Conservation (phyloP, 2,888 invertebrate species). For the Drosophila peninsularis region DNA sequence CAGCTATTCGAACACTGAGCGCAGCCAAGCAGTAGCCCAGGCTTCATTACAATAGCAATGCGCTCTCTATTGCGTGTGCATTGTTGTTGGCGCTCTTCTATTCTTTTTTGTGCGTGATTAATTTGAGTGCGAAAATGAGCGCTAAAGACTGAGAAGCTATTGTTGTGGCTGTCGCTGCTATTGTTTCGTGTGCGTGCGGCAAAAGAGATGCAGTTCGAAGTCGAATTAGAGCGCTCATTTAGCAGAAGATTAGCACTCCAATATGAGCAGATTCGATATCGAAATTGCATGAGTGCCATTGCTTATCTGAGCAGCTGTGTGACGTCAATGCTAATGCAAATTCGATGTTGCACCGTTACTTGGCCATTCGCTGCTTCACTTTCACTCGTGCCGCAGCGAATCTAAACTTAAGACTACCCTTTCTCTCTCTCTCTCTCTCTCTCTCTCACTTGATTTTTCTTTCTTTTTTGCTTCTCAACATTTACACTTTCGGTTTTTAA, state of each 20-base stretch:
- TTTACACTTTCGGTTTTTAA: constrained; percentile 77
- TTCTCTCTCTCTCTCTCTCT: constrained; percentile 32
- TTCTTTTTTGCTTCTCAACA: constrained; percentile 11
- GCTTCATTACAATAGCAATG: not conserved
- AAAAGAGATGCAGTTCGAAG: not conserved
- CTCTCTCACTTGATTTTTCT: constrained; percentile 1
- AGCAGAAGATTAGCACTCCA: not conserved
- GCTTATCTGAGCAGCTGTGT: not conserved
- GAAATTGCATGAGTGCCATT: not conserved
- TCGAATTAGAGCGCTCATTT: not conserved
- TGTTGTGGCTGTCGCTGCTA: not conserved
- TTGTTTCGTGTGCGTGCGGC: constrained; percentile 2
- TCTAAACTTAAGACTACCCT: constrained; percentile 26
- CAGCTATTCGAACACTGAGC: not conserved
- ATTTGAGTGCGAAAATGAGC: constrained; percentile 5
- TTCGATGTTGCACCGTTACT: not conserved
- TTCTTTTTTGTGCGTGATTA: constrained; percentile 14
- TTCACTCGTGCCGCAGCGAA: constrained; percentile 41
- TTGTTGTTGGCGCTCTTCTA: constrained; percentile 12
- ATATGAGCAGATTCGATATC: not conserved
- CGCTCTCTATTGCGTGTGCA: constrained; percentile 5
- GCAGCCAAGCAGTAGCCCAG: not conserved
- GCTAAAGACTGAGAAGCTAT: constrained; percentile 1
- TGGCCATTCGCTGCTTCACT: constrained; percentile 34
- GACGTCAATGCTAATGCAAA: constrained; percentile 21